phyloP scores from a whole-genome alignment of 1,140 invertebrate species.

The Battus philenor region DNA sequence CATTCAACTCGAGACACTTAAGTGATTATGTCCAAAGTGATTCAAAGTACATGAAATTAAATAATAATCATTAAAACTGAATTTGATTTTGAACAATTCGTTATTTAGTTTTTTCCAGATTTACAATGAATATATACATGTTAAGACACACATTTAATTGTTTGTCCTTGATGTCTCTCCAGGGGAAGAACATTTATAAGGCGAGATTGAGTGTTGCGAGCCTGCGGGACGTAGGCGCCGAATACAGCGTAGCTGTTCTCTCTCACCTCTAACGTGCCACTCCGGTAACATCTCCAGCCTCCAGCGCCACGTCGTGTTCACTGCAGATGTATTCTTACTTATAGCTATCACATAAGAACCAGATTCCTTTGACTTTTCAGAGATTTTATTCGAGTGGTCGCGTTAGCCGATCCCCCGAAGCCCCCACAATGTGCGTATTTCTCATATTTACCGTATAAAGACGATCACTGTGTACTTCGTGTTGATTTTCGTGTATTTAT shows the following conservation, averaged over 20 bases:
- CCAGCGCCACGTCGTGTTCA: conserved; percentile 16
- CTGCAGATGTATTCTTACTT: conserved; percentile 8
- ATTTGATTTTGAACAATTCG: too few relatives aligned
- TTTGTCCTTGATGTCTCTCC: conserved; percentile 53
- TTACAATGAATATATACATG: too few relatives aligned
- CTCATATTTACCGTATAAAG: conserved; percentile 30
- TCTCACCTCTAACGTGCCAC: conserved; percentile 1
- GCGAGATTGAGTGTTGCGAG: conserved; percentile 80
- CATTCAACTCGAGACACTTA: too few relatives aligned
- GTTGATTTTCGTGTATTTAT: conserved; percentile 18
- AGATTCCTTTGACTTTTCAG: conserved; percentile 7
- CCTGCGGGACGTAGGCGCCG: conserved; percentile 41
- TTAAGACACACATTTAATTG: too few relatives aligned
- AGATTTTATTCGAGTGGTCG: conserved; percentile 35
- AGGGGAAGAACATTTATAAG: conserved; percentile 86
- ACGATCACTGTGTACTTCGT: conserved; percentile 6
- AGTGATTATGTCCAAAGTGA: too few relatives aligned
- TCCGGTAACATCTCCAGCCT: conserved; percentile 17
- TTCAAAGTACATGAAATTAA: too few relatives aligned
- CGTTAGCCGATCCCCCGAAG: conserved; percentile 23
- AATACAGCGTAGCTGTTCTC: conserved; percentile 15
- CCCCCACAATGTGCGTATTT: conserved; percentile 60
- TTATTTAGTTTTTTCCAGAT: too few relatives aligned
- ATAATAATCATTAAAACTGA: too few relatives aligned
- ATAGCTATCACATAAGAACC: conserved; percentile 6